Evolutionary conservation across 2,113 vertebrate genomes (phyloP), one percentile per base, ranked within the genome.

Genomic region (Rattus rattus): DNA sequence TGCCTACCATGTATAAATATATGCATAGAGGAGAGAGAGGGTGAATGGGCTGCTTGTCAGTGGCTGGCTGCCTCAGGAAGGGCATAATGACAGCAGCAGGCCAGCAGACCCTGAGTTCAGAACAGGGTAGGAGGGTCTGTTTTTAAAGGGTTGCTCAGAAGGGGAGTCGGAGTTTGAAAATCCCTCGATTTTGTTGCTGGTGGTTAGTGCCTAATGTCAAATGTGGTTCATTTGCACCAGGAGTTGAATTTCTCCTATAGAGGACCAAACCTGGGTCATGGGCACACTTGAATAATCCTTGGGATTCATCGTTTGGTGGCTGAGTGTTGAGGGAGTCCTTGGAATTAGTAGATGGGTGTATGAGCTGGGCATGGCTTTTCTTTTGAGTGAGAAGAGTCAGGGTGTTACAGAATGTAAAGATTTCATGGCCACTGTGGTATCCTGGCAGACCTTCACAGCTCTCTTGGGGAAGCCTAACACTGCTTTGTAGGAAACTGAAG

Each of bases 1-100:
- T 97, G 86, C 52, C 93, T 91, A 33, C 77, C 36, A 54, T 96
- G 96, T 97, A 96, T 94, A 96, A 96, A 97, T 79, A 91, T 94
- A 96, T 97, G 91, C 90, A 36, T 49, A 95, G 94, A 84, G 54
- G 77, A 92, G 72, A 92, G 49, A 86, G 88, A 39, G 56, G 56
- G 77, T 98, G 97, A 96, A 97, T 92, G 89, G 73, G 47, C 20
- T 92, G 0, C 94, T 97, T 97, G 94, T 97, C 92, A 87, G 49
- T 39, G 86, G 13, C 76, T 26, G 4, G 39, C 90, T 75, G 67
- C 65, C 67, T 52, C 3, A 36, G 70, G 83, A 28, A 70, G 39
- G 70, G 49, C 39, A 5, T 30, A 47, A 14, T 14, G 7, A n/a
- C 5, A 39, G 63, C 49, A 36, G 7, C 17, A 83, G 86, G 39